Conservation (phyloP, 1,140 invertebrate genomes). For the Kradibia gibbosae region DNA sequence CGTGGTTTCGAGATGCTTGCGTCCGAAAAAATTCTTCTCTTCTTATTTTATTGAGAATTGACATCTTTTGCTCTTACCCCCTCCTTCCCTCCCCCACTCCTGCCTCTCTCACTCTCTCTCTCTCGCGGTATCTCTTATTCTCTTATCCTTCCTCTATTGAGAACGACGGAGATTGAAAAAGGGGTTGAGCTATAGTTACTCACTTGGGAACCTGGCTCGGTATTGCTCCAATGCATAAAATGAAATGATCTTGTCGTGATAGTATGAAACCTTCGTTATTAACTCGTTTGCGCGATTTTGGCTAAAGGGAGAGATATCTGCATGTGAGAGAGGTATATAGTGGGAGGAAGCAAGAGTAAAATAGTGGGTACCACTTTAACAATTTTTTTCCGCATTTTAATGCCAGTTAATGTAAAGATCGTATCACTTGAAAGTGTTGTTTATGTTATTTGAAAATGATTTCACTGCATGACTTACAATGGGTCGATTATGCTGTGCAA, state of each 20-base stretch:
- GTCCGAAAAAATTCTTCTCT: slow-evolving; percentile 34
- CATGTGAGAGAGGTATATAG: background rate
- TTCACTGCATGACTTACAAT: slow-evolving; percentile 29
- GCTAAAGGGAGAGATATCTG: background rate
- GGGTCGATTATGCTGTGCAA: slow-evolving; percentile 24
- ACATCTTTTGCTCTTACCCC: slow-evolving; percentile 20
- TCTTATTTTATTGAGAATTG: slow-evolving; percentile 37
- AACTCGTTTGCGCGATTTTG: slow-evolving; percentile 57
- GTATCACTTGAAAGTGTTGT: slow-evolving; percentile 39
- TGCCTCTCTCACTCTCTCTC: background rate
- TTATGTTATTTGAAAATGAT: slow-evolving; percentile 46
- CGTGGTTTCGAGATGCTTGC: slow-evolving; percentile 26
- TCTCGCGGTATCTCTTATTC: background rate
- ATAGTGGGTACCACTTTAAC: slow-evolving; percentile 8
- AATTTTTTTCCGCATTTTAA: slow-evolving; percentile 44
- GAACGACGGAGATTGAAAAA: slow-evolving; percentile 50
- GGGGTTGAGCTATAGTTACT: slow-evolving; percentile 56
- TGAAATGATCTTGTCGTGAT: slow-evolving; percentile 60
- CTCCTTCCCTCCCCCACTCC: background rate
- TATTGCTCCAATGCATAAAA: slow-evolving; percentile 59
- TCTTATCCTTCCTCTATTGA: slow-evolving; percentile 5
- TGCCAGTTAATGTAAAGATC: slow-evolving; percentile 26
- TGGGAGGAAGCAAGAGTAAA: background rate
- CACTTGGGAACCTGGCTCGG: slow-evolving; percentile 57
- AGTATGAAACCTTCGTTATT: slow-evolving; percentile 57